phyloP scores from a whole-genome alignment of 2,888 invertebrate genomes.

The Meiosimyza decipiens region DNA sequence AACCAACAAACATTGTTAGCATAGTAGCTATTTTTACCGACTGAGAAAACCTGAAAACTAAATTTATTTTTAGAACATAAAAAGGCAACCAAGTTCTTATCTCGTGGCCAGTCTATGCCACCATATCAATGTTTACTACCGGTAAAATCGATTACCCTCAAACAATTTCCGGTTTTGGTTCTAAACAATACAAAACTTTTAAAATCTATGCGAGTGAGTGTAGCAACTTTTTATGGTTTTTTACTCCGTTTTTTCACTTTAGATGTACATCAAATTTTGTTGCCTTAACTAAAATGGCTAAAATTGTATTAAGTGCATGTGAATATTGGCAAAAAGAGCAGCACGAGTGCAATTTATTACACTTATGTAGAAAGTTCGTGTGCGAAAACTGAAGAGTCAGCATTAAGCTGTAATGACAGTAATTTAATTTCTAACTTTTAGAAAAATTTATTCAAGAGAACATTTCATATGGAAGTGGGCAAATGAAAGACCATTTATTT shows the following conservation, averaged over 20 bases:
- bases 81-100: constrained; percentile 35
- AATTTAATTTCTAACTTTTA: too few species aligned
- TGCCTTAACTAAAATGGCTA: constrained; percentile 16
- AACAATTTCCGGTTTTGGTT: constrained; percentile 59
- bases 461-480: too few species aligned
- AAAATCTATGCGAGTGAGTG: background rate
- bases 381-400: too few species aligned
- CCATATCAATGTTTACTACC: constrained; percentile 37
- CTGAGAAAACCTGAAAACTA: constrained; percentile 32
- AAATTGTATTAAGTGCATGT: constrained; percentile 4
- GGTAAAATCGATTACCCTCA: constrained; percentile 63
- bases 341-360: constrained; percentile 40
- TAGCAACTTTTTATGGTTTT: too few species aligned
- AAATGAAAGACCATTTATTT: too few species aligned
- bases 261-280: constrained; percentile 16
- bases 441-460: too few species aligned
- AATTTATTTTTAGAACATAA: background rate
- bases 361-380: constrained; percentile 14
- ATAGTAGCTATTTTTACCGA: constrained; percentile 36
- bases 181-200: constrained; percentile 22
- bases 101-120: constrained; percentile 11
- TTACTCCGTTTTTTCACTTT: too few species aligned
- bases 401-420: too few species aligned
- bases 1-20: background rate
- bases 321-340: constrained; percentile 15